phyloP scores from a whole-genome alignment of 2,113 vertebrate genomes.

The Ictidomys tridecemlineatus region DNA sequence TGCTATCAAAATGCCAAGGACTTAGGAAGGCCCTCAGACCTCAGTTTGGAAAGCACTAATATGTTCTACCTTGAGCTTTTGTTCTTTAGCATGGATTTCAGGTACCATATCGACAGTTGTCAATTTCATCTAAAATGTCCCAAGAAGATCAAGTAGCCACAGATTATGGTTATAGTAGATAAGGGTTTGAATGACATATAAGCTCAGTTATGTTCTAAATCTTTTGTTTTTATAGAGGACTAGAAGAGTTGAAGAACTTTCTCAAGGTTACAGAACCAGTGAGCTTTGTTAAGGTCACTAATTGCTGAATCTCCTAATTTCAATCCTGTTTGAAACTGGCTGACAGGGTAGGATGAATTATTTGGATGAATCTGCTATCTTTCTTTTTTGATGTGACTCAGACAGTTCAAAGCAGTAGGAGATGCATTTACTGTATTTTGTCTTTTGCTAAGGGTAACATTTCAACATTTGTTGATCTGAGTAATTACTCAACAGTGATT shows the following conservation, averaged over 20 bases:
- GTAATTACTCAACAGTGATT: background rate
- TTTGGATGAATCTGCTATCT: background rate
- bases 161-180: background rate
- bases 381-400: background rate
- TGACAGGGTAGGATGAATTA: background rate
- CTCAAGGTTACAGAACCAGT: background rate
- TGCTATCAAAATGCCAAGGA: background rate
- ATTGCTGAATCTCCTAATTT: background rate
- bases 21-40: fast-evolving
- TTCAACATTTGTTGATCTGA: background rate
- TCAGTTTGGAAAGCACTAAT: background rate
- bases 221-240: background rate
- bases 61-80: background rate
- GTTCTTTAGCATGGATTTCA: background rate
- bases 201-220: background rate
- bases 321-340: background rate
- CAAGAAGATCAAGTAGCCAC: background rate
- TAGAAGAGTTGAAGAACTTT: background rate
- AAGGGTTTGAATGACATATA: background rate
- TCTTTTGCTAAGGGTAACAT: background rate
- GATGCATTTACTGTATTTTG: background rate
- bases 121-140: background rate
- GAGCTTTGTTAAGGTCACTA: background rate
- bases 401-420: background rate
- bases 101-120: background rate